A percentile compares a stretch with the other conserved stretches of the same genome.
These are phyloP conservation scores for Tetragonula carbonaria DNA, from an alignment of 2,888 invertebrate species.

Conservation along the genomic window DNA sequence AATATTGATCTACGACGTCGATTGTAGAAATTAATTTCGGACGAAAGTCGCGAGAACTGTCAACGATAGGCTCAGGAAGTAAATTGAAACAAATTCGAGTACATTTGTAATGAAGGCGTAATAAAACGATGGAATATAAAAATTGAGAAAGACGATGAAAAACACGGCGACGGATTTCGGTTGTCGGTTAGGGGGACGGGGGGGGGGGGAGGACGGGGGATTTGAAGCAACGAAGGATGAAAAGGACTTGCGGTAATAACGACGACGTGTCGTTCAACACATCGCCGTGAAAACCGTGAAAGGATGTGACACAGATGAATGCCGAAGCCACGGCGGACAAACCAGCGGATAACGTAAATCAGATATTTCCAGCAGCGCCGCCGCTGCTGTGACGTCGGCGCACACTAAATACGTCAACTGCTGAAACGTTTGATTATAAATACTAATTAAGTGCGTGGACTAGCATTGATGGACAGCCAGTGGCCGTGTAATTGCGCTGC, in stretches of 20 bases:
- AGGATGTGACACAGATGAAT: constrained; percentile 18
- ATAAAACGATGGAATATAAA: background rate
- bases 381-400: constrained; percentile 16
- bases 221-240: background rate
- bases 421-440: constrained; percentile 56
- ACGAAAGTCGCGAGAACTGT: no score
- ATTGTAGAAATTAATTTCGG: no score
- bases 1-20: no score
- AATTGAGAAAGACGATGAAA: constrained; percentile 2
- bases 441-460: constrained; percentile 59
- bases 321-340: constrained; percentile 10
- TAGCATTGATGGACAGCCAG: constrained; percentile 51
- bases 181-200: no score
- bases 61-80: no score
- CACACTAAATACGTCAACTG: constrained; percentile 37
- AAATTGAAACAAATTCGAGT: no score
- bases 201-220: no score
- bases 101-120: background rate
- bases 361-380: constrained; percentile 21
- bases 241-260: constrained; percentile 16
- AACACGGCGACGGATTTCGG: constrained; percentile 7
- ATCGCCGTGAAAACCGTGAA: background rate
- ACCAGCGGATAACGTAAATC: constrained; percentile 16
- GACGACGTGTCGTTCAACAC: background rate
- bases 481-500: constrained; percentile 47